Evolutionary conservation across 2,113 vertebrate species (phyloP), one percentile per base, ranked within the genome.

Genomic region (Cnemophilus loriae): DNA sequence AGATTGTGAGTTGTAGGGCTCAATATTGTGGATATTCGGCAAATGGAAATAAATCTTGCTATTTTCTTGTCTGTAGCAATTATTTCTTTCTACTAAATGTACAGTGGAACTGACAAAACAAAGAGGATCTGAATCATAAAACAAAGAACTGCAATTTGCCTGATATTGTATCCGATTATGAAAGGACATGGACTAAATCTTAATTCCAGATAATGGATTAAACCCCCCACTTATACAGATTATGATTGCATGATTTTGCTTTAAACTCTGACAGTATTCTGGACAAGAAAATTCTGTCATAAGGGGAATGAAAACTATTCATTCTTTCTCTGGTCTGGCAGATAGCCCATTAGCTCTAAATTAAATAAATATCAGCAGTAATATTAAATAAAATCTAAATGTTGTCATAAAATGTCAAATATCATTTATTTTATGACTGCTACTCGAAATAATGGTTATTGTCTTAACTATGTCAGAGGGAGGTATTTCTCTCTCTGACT

Each of bases 371-470:
- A 97, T 96, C 97, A 97, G 59, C 53, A 86, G 64, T 97, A 96
- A 96, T 96, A 97, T 95, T 97, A 97, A 98, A 97, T 97, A 97
- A 97, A 97, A 97, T 70, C 96, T 87, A 94, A 87, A 97, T 91
- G 76, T 92, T 90, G 89, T 75, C 94, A 97, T 97, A 98, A 98
- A 98, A 97, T 93, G 88, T 97, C 97, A 98, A 94, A 97, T 97
- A 81, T 87, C 49, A 95, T 88, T 97, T 98, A 96, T 97, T 98
- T 97, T 95, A 97, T 97, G 96, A 96, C 84, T 93, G 46, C 96
- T 97, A 96, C 82, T 95, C 91, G 97, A 96, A 97, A 97, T 96
- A 98, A 96, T 93, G 95, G 79, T 69, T 70, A 93, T 91, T 95
- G 93, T 94, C 97, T 76, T 69, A 90, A 90, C 87, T 69, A 50